phyloP scores from a whole-genome alignment of 2,113 vertebrate genomes.

The Potamarius usumacintae region DNA sequence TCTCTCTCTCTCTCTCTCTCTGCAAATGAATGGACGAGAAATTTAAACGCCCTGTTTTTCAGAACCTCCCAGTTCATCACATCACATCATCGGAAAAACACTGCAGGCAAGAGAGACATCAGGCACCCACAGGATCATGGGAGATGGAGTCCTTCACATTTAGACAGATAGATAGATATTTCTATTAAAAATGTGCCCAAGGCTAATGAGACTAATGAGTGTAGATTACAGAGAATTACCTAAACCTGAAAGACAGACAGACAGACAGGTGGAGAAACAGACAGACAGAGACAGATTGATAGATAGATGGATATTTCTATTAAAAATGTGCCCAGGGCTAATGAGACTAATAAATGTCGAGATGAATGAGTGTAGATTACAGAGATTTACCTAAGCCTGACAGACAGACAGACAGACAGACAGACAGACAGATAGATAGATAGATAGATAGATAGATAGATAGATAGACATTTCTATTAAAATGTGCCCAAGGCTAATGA shows the following conservation, averaged over 20 bases:
- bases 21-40: slow-evolving; percentile 71
- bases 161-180: neutral
- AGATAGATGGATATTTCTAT: too few species aligned
- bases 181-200: too few species aligned
- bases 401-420: neutral
- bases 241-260: neutral
- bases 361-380: too few species aligned
- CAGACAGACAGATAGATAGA: neutral
- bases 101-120: slow-evolving; percentile 5
- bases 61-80: slow-evolving; percentile 62
- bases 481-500: too few species aligned
- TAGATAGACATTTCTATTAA: too few species aligned
- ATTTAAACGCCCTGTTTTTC: slow-evolving; percentile 69
- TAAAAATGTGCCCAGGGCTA: too few species aligned
- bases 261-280: neutral
- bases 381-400: too few species aligned
- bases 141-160: slow-evolving; percentile 61
- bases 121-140: slow-evolving; percentile 58
- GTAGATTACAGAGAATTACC: too few species aligned
- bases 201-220: too few species aligned
- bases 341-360: too few species aligned
- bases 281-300: neutral
- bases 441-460: too few species aligned
- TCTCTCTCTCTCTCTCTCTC: slow-evolving; percentile 51
- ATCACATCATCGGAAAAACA: slow-evolving; percentile 57